Percentiles rank a stretch among this genome's conserved stretches.
phyloP scores from a whole-genome alignment of 2,797 vertebrate genomes.

The Pampus argenteus region DNA sequence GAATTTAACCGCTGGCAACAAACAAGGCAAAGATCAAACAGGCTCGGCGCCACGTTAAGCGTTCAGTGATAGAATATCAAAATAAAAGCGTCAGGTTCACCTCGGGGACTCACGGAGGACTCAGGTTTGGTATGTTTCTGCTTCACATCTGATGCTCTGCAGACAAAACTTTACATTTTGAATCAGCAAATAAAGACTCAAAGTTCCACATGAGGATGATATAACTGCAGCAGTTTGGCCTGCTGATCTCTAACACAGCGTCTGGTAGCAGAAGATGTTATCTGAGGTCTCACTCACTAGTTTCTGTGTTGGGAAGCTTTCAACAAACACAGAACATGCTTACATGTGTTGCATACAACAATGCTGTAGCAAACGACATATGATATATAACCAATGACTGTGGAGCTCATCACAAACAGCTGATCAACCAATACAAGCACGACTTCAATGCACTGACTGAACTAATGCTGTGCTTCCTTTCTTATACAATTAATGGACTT shows the following conservation, averaged over 20 bases:
- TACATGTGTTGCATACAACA: background rate
- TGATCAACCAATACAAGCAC: too few species aligned
- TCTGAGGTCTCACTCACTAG: background rate
- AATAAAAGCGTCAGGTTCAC: constrained; percentile 4
- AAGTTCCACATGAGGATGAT: constrained; percentile 3
- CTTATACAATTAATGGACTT: background rate
- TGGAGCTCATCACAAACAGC: too few species aligned
- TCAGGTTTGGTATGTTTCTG: background rate
- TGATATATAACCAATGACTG: too few species aligned
- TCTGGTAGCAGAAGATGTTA: background rate
- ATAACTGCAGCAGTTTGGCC: background rate
- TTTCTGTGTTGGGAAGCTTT: background rate
- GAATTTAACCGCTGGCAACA: background rate
- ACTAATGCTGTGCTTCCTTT: background rate
- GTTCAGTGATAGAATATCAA: constrained; percentile 1
- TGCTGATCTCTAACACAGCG: too few species aligned
- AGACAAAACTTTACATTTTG: background rate
- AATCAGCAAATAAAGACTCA: background rate
- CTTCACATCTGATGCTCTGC: constrained; percentile 7
- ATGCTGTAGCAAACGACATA: too few species aligned
- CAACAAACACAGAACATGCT: background rate
- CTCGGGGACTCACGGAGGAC: background rate
- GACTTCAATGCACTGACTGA: too few species aligned
- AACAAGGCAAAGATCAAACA: constrained; percentile 19
- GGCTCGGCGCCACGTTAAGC: background rate